A percentile compares a stretch with the other conserved stretches of the same genome.
phyloP scores from a whole-genome alignment of 2,797 vertebrate species.

The Clarias pachynema region DNA sequence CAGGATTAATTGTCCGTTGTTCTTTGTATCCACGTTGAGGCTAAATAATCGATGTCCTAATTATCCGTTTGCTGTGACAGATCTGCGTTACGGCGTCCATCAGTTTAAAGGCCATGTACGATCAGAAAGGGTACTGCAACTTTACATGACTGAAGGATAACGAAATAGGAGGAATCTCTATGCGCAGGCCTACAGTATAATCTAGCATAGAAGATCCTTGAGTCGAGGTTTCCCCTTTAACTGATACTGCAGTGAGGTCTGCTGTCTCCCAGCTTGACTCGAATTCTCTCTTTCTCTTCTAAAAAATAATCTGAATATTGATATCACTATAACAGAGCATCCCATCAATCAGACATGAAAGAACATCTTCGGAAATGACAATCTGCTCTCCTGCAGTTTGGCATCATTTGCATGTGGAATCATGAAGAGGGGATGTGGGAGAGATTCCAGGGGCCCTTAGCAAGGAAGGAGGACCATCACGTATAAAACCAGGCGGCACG shows the following conservation, averaged over 20 bases:
- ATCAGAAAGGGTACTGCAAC: neutral
- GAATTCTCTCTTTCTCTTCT: no score
- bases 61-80: constrained; percentile 1
- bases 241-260: constrained; percentile 12
- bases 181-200: neutral
- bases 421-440: neutral
- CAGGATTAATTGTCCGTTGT: neutral
- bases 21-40: neutral
- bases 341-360: neutral
- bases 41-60: neutral
- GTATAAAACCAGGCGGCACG: no score
- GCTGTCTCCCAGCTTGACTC: neutral
- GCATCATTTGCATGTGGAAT: neutral
- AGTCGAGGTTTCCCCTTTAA: constrained; percentile 5
- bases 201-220: neutral
- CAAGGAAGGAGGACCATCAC: neutral
- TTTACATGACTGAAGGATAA: neutral
- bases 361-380: neutral
- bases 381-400: neutral
- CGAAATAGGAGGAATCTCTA: neutral
- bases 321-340: neutral
- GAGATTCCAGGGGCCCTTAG: neutral
- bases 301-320: no score
- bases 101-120: neutral
- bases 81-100: neutral